Percentiles rank a stretch among this genome's conserved stretches.
Conservation (phyloP, 2,113 vertebrate species). For the Eudorcas thomsonii region DNA sequence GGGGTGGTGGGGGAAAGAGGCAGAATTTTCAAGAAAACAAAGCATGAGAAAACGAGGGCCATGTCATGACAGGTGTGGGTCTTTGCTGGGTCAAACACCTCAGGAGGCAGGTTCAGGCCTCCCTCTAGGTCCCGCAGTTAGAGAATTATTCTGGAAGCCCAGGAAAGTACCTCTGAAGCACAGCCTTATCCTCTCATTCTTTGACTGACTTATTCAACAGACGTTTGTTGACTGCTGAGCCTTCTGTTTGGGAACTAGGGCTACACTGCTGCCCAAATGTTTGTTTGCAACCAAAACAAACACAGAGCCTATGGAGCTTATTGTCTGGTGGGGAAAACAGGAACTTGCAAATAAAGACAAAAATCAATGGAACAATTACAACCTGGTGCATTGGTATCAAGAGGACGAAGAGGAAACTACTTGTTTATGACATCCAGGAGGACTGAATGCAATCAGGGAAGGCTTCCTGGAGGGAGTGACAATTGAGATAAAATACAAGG, state of each 20-base stretch:
- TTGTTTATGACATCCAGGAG: neutral
- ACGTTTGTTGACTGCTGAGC: neutral
- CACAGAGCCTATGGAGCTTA: neutral
- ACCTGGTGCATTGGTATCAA: neutral
- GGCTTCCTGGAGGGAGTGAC: neutral
- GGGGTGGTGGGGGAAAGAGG: neutral
- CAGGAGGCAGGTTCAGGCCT: neutral
- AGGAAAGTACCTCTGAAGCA: neutral
- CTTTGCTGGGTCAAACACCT: neutral
- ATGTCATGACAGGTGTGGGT: neutral
- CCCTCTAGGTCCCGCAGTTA: neutral
- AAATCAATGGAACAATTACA: neutral
- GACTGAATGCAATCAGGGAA: neutral
- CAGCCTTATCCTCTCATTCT: neutral
- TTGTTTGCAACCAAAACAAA: neutral
- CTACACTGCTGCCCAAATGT: neutral
- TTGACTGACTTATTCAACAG: neutral
- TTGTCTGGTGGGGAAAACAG: neutral
- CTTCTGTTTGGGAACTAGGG: neutral
- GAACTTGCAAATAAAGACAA: neutral
- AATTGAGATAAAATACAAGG: neutral
- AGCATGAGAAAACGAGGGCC: neutral
- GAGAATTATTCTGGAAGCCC: neutral
- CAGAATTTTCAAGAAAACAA: neutral
- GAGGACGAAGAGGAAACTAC: neutral